phyloP scores from a whole-genome alignment of 1,140 invertebrate species.

The Zelostemma sp. region DNA sequence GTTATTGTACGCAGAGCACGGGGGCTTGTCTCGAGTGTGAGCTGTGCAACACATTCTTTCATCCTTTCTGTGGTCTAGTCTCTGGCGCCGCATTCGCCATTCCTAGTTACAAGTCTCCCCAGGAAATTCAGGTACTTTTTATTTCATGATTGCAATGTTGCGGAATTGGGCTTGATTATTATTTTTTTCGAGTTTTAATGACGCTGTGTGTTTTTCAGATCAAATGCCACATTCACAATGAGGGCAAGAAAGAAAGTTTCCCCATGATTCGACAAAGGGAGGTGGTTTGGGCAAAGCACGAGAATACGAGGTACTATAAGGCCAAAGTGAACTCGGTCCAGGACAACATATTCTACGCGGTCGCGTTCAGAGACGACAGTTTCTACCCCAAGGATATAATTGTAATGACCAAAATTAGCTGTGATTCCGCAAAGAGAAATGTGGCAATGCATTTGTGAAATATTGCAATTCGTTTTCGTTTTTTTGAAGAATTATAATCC shows the following conservation, averaged over 20 bases:
- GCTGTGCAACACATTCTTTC: conserved; percentile 56
- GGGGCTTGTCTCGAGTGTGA: conserved; percentile 61
- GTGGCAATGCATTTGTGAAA: too few relatives aligned
- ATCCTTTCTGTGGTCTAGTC: conserved; percentile 61
- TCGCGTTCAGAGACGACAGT: conserved; percentile 77
- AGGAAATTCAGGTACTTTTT: conserved; percentile 54
- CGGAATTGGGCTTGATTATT: too few relatives aligned
- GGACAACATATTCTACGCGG: conserved; percentile 72
- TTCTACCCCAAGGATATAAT: conserved; percentile 72
- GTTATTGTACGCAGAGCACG: conserved; percentile 56
- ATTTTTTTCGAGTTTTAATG: too few relatives aligned
- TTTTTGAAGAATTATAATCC: conserved; percentile 57
- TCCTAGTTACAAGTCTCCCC: conserved; percentile 55
- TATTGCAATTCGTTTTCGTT: too few relatives aligned
- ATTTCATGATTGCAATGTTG: too few relatives aligned
- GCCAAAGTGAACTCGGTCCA: conserved; percentile 70
- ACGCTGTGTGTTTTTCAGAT: conserved; percentile 69
- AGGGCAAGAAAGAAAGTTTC: conserved; percentile 62
- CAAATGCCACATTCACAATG: conserved; percentile 68
- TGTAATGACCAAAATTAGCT: too few relatives aligned
- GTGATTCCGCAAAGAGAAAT: too few relatives aligned
- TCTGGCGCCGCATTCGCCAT: conserved; percentile 60
- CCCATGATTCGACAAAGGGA: conserved; percentile 59
- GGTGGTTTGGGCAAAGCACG: conserved; percentile 75
- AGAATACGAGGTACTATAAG: conserved; percentile 75